Base-by-base conservation (phyloP, 2,797 vertebrate species). In the Sciaenops ocellatus region DNA sequence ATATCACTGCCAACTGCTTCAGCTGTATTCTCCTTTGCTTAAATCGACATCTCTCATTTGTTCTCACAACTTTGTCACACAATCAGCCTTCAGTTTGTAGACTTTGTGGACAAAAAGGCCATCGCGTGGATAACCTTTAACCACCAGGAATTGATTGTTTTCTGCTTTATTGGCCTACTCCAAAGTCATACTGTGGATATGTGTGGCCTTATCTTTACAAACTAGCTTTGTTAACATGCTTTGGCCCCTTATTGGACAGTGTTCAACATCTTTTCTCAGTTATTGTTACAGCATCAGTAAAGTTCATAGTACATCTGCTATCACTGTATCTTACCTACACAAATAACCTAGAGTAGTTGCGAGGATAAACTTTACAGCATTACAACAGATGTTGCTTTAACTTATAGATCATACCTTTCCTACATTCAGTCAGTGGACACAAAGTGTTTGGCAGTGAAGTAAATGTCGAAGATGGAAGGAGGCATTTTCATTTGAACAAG, bases 121-220 rank as follows among this genome's bases (percentile, higher is more conserved):
- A 42, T 42, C 11, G 44, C 10, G 4, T 20, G 16, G 54, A 80
- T 59, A 41, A 76, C 57, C 46, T 69, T 38, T 20, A 6, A 34
- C 13, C 55, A 28, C 1, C 16, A 57, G 1, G 55, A 60, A 8
- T 7, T 38, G 42, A 15, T 1, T 28, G 20, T 50, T 78, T 64
- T 57, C 22, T n/a, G 20, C 54, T 62, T 54, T 59, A 76, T 55
- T 61, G 8, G 52, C 54, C 20, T 5, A 4, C 44, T 69, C 47
- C 72, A 51, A 85, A 72, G 69, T 54, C 52, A 13, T 0, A 13
- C 38, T 44, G 77, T 42, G 4, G 38, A 79, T 67, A 88, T 78
- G 16, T 1, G 4, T 16, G 17, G 18, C 12, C 51, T 82, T 88
- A 83, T 85, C 81, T 80, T 78, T 61, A 34, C 66, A 68, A 41